These are phyloP conservation scores for Actinemys pallida DNA, from an alignment of 2,113 vertebrate species.

Conservation along the genomic window DNA sequence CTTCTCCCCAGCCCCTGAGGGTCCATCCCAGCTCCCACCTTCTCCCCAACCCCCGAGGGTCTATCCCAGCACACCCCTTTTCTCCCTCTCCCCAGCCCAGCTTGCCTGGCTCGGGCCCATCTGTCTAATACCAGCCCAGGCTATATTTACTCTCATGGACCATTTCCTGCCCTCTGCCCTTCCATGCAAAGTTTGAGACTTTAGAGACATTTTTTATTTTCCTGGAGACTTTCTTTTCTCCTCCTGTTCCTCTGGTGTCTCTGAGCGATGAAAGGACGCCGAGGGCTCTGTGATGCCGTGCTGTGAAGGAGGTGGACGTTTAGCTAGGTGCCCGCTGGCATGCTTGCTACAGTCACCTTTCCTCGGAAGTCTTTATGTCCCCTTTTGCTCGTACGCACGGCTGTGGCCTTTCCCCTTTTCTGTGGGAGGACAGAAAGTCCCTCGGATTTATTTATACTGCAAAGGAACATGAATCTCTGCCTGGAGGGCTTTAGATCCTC, in stretches of 20 bases:
- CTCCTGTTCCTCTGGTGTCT: neutral
- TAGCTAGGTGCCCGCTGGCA: rapidly evolving
- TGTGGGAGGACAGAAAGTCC: neutral
- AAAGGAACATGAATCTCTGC: neutral
- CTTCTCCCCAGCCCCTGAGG: too few relatives aligned
- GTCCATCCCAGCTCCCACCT: neutral
- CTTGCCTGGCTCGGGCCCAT: neutral
- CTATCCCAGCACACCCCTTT: neutral
- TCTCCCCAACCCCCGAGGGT: too few relatives aligned
- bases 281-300: neutral
- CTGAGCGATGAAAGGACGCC: rapidly evolving
- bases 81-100: neutral
- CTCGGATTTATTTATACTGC: neutral
- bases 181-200: neutral
- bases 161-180: conserved; percentile 26
- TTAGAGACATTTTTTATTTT: neutral
- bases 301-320: neutral
- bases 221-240: neutral
- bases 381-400: neutral
- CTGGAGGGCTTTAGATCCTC: neutral
- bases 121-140: neutral
- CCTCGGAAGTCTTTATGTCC: rapidly evolving
- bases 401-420: neutral
- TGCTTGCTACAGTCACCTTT: rapidly evolving
- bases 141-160: conserved; percentile 3